These are phyloP conservation scores for Pitta sordida DNA, from an alignment of 2,113 vertebrate genomes.

Conservation along the genomic window DNA sequence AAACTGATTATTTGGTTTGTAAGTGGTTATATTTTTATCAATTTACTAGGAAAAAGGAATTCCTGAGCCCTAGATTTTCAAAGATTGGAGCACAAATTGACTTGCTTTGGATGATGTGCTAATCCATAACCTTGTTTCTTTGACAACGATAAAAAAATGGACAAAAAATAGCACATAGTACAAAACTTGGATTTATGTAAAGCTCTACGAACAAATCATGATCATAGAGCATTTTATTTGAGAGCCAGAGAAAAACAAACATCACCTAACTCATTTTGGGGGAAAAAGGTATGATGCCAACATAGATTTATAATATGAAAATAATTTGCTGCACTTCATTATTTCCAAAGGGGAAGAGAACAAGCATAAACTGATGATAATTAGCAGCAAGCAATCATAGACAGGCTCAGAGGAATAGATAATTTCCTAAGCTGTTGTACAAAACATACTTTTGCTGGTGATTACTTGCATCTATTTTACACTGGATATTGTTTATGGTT, in stretches of 20 bases:
- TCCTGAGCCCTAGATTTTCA: background rate
- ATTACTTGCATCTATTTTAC: constrained; percentile 45
- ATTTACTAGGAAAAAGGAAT: background rate
- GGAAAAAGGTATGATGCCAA: background rate
- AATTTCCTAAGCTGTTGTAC: constrained; percentile 14
- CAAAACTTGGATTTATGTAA: background rate
- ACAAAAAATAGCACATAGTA: background rate
- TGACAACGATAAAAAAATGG: background rate
- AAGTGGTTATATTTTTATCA: background rate
- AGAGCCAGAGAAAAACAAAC: background rate
- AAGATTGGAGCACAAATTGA: background rate
- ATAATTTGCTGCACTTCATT: background rate
- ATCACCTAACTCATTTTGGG: background rate
- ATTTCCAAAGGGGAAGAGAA: constrained; percentile 21
- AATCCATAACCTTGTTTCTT: background rate
- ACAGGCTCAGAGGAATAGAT: constrained; percentile 6
- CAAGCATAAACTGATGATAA: constrained; percentile 28
- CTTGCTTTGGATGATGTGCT: background rate
- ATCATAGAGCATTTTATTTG: background rate
- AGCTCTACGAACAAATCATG: background rate
- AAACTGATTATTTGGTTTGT: background rate
- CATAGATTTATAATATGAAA: background rate
- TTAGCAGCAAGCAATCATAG: constrained; percentile 25
- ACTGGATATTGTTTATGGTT: background rate
- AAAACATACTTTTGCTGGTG: constrained; percentile 38